Base-by-base conservation (phyloP, 2,797 vertebrate genomes). In the Neopelma chrysocephalum region DNA sequence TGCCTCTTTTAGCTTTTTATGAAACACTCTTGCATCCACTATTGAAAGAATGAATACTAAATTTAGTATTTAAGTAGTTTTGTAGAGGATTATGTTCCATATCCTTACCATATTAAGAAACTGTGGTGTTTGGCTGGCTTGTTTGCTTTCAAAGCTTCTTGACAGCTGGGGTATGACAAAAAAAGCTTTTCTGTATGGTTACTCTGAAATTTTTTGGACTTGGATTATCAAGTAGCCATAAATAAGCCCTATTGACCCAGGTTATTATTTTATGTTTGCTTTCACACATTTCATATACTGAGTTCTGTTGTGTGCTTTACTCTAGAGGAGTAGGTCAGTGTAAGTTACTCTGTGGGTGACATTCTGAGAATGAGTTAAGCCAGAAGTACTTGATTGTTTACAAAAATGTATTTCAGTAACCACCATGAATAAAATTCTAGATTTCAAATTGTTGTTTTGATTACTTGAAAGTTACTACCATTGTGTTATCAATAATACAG, bases 141-240 rank as follows among this genome's bases (percentile, higher is more conserved):
- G 32, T 54, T 93, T 68, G 19, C 53, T 90, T 93, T 70, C 77
- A 90, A 89, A 82, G 50, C 48, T 87, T 87, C 56, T 87, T 91
- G 72, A 71, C 57, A 94, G 57, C 51, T 92, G 48, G 36, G 11
- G 11, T 90, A 53, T 65, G 42, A 80, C 32, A 47, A 79, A 93
- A 68, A 91, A 91, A 58, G 8, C 64, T 87, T 70, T 84, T 82
- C 38, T 92, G 21, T 72, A 42, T 73, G 36, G 54, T 72, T 58
- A 27, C 48, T 80, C 32, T 89, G 60, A 82, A 45, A 4, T 66
- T 53, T 81, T 93, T 90, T 36, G 3, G 13, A 8, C 18, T 77
- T 53, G 42, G 13, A 32, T 95, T 95, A 77, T 87, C 51, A 36
- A 38, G 48, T 73, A 84, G 40, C 70, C 71, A 64, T 73, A 85